A percentile compares a stretch with the other conserved stretches of the same genome.
phyloP scores from a whole-genome alignment of 2,797 vertebrate species.

The Valencia hispanica region DNA sequence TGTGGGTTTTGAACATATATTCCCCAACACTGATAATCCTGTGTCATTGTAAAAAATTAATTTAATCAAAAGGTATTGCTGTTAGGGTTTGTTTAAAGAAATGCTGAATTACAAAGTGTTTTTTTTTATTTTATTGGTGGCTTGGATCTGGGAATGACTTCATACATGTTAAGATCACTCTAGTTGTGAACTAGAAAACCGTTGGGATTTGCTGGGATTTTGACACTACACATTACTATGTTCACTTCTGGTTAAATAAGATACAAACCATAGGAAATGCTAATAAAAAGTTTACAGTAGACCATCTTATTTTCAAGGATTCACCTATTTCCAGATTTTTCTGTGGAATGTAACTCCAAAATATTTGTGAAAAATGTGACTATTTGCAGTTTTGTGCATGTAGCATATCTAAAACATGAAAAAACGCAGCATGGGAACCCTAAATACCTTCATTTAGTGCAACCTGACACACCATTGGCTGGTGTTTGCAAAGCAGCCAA shows the following conservation, averaged over 20 bases:
- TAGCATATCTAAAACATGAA: no score
- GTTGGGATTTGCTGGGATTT: no score
- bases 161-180: neutral
- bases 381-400: neutral
- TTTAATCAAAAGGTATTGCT: neutral
- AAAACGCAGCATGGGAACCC: neutral
- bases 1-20: neutral
- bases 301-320: no score
- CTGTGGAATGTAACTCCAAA: no score
- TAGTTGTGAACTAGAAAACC: neutral
- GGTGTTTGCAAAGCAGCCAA: neutral
- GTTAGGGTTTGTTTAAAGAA: no score
- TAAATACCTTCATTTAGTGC: slow-evolving; percentile 1
- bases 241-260: no score
- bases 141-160: neutral
- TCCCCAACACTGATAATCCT: neutral
- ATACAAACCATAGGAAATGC: no score
- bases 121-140: no score
- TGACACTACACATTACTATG: no score
- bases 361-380: neutral
- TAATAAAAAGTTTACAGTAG: no score
- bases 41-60: neutral
- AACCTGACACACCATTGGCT: neutral
- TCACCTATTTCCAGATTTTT: no score
- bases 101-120: neutral